Base-by-base conservation (phyloP, 2,113 vertebrate species). In the Lutjanus erythropterus region DNA sequence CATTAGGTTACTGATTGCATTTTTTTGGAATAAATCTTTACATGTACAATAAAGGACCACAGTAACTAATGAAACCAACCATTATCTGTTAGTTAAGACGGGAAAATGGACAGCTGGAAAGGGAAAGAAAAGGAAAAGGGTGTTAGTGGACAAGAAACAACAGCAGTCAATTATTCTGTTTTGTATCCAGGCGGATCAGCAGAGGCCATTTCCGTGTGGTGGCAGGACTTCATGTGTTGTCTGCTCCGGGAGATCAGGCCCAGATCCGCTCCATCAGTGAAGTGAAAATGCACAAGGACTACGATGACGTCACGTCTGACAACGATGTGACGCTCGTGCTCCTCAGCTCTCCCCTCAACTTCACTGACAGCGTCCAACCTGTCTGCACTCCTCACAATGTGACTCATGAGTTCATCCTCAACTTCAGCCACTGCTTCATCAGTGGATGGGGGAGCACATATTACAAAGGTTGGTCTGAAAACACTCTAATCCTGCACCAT, bases 361-460 rank as follows among this genome's bases (percentile, higher is more conserved):
- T 91, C 73, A 86, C 61, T 2, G 58, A 74, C 31, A 25, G 83
- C 10, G 44, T 93, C 44, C 92, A 90, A 0, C 89, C 93, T 1
- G 15, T 87, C 65, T 93, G 90, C 64, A 56, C 58, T 21, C 65
- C 89, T 47, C 27, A 50, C 1, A 71, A 83, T 9, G 27, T 75
- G 70, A 75, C 7, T 39, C 18, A 93, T 1, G 87, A 92, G 76
- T 15, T 15, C 10, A 50, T 0, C 21, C 88, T 93, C 23, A 84
- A 74, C 78, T 83, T 93, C 67, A 83, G 70, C 59, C 69, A 76
- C 52, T 93, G 91, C 47, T 93, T 88, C 81, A 74, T 93, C 76
- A 87, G 44, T 7, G 92, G 91, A 12, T 94, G 93, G 91, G 92
- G 92, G 23, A 90, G 81, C 83, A 50, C 41, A 2, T 37, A 16